Base-by-base conservation (phyloP, 2,888 invertebrate species). In the Cerastis rubricosa region DNA sequence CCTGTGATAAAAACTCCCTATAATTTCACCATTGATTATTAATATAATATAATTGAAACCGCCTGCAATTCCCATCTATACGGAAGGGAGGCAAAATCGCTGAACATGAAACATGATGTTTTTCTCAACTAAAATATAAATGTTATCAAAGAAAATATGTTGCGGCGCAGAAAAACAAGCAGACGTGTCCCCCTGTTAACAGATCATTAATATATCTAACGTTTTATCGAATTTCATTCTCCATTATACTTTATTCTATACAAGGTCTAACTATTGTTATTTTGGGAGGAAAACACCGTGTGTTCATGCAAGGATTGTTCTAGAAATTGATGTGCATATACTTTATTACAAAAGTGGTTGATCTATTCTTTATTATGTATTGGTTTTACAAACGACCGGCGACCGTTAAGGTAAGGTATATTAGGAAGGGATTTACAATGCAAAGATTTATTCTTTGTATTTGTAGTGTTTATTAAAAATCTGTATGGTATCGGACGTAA, bases 211-310 rank as follows among this genome's bases (percentile, higher is more conserved):
- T 81, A 73, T 71, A 76, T 70, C 17, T 49, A 67, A 67, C 69
- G 69, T 81, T 79, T 59, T 79, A 85, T 76, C 63, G 71, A 77
- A 76, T 80, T 47, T 72, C 63, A 74, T 78, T 57, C 85, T 74
- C 64, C 73, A 84, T 76, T 77, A 40, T 70, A 72, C 61, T 67
- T 63, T 64, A 17, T 57, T 64, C 45, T 47, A 22, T 51, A 54
- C 72, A 69, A 82, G 76, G 80, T 78, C 29, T 72, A 66, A 57
- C 54, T 73, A 73, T 65, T 78, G 57, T 78, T 80, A 80, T 80
- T 78, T 78, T 79, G 57, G 49, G 78, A 72, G 9, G 7, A 45
- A 69, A 76, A 79, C 59, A 73, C 40, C 67, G 22, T 25, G 7
- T 54, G 43, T 17, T 49, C 45, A 35, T 61, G 65, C 35, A 73